A percentile compares a stretch with the other conserved stretches of the same genome.
These are phyloP conservation scores for Ornithoptera alexandrae DNA, from an alignment of 2,888 invertebrate species.

Conservation along the genomic window DNA sequence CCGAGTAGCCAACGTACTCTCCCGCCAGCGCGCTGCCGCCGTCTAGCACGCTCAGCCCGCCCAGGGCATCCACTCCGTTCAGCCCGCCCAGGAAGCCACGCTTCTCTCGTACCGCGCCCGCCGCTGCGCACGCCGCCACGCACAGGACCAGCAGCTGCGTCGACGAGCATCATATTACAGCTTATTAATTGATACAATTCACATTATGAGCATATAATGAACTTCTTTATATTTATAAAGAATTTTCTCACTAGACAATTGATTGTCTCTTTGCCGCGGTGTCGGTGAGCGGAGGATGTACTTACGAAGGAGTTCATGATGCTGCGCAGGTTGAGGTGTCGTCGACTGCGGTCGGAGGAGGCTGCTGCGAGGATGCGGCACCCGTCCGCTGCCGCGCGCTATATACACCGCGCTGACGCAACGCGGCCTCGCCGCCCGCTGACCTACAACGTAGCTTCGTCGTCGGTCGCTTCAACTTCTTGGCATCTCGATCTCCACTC, in stretches of 20 bases:
- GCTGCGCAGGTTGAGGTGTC: constrained; percentile 21
- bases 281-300: constrained; percentile 25
- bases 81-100: constrained; percentile 45
- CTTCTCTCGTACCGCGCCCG: constrained; percentile 46
- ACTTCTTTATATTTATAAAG: no score
- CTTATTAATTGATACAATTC: no score
- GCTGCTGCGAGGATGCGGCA: background rate
- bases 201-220: background rate
- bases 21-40: background rate
- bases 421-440: constrained; percentile 22
- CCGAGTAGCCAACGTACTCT: constrained; percentile 29
- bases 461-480: no score
- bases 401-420: constrained; percentile 10
- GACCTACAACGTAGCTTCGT: no score
- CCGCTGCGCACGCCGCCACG: constrained; percentile 40
- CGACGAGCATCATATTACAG: background rate
- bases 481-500: no score
- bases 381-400: background rate
- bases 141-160: constrained; percentile 20
- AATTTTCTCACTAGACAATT: background rate
- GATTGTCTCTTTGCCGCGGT: no score
- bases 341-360: background rate
- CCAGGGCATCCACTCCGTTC: constrained; percentile 18
- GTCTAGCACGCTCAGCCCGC: background rate
- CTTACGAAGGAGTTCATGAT: constrained; percentile 55